These are phyloP conservation scores for Stichodactyla mertensii DNA, from an alignment of 64 coral and sea anemone species.

Conservation along the genomic window DNA sequence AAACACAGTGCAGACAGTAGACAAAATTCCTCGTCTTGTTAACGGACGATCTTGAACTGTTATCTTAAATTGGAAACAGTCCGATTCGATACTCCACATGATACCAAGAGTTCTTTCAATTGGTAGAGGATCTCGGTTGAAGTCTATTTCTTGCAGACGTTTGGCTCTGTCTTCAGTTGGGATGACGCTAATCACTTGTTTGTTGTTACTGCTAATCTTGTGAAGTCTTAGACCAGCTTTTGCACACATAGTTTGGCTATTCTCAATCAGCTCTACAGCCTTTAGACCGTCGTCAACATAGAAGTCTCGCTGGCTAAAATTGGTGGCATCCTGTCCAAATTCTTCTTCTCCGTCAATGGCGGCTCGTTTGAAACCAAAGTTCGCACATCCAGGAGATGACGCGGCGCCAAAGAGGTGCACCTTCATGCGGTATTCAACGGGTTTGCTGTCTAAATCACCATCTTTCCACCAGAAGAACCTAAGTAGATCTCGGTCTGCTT, in stretches of 20 bases:
- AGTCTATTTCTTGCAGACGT: slow-evolving; percentile 27
- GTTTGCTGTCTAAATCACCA: background rate
- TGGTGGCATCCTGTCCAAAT: background rate
- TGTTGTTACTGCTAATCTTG: slow-evolving; percentile 21
- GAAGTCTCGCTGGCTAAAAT: slow-evolving; percentile 14
- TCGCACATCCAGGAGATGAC: slow-evolving; percentile 2
- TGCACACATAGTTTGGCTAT: slow-evolving; percentile 2
- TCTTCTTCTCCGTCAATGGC: background rate
- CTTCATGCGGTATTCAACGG: slow-evolving; percentile 20
- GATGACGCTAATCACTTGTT: slow-evolving; percentile 21
- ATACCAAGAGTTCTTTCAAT: slow-evolving; percentile 26
- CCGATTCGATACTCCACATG: slow-evolving; percentile 39
- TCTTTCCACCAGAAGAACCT: slow-evolving; percentile 31
- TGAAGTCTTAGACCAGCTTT: slow-evolving; percentile 4
- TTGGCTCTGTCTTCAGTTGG: slow-evolving; percentile 31
- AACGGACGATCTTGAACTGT: background rate
- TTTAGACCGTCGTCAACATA: slow-evolving; percentile 38
- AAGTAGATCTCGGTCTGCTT: slow-evolving; percentile 13
- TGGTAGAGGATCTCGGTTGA: slow-evolving; percentile 18
- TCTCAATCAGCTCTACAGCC: slow-evolving; percentile 21
- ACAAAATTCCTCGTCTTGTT: background rate
- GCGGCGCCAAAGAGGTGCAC: slow-evolving; percentile 17
- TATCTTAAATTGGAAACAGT: background rate
- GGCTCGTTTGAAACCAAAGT: background rate
- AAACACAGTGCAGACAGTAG: background rate